phyloP scores from a whole-genome alignment of 2,113 vertebrate species.

The Emydocephalus ijimae region DNA sequence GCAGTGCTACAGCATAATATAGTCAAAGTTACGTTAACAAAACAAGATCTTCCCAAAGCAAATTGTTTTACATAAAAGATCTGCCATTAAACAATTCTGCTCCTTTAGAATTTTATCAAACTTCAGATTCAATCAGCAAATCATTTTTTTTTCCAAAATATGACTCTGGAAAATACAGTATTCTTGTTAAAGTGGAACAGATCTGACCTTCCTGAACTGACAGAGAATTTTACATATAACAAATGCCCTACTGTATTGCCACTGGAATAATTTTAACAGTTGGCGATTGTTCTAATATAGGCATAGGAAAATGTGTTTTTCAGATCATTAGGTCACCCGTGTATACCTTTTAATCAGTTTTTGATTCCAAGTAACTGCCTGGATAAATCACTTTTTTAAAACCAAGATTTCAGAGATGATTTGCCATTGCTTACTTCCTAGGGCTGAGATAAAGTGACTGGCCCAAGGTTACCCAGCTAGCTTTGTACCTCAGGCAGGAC shows the following conservation, averaged over 20 bases:
- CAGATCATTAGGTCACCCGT: background rate
- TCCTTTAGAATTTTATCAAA: conserved; percentile 22
- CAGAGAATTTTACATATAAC: conserved; percentile 1
- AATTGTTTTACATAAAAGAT: conserved; percentile 47
- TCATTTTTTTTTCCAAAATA: background rate
- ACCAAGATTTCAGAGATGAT: background rate
- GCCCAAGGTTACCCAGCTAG: background rate
- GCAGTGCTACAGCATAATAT: conserved; percentile 40
- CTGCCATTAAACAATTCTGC: conserved; percentile 44
- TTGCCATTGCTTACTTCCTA: background rate
- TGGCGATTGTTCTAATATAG: background rate
- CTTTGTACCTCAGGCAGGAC: background rate
- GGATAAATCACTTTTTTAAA: background rate
- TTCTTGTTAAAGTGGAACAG: background rate
- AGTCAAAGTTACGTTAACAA: conserved; percentile 40
- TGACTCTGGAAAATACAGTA: background rate
- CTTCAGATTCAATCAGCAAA: conserved; percentile 18
- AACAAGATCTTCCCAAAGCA: conserved; percentile 47
- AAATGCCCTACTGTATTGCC: background rate
- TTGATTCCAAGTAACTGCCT: background rate
- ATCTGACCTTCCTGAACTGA: background rate
- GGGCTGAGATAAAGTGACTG: background rate
- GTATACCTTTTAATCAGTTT: background rate
- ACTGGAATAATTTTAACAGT: background rate
- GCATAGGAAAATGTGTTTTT: background rate